Base-by-base conservation (phyloP, 2,797 vertebrate genomes). In the Pangasius macronema region DNA sequence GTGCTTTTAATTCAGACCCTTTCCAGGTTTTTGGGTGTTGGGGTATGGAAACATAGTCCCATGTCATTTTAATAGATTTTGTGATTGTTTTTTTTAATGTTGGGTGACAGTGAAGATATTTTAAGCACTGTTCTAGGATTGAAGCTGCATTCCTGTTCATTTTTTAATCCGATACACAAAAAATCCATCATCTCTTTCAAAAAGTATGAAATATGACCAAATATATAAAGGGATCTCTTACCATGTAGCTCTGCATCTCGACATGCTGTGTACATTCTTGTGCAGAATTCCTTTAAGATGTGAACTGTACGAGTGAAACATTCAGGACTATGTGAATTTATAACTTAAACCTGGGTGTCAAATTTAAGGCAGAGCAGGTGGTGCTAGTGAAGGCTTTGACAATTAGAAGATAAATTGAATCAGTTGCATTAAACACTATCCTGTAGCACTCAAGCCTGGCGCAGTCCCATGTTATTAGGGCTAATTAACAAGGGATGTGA, bases 51-150 rank as follows among this genome's bases (percentile, higher is more conserved):
- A 93, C 92, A 91, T 92, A 92, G 93, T 92, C 89, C 87, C 92
- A 88, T 94, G 92, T 94, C 1, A 27, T 81, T 81, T 39, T 57
- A 80, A 57, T 79, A 57, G 76, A 57, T 57, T 42, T 42, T 81
- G n/a, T 77, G 49, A 20, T 75, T 85, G 91, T 33, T 61, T 92
- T 36, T 81, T 90, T 88, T 91, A 6, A 82, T 85, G 93, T 92
- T 89, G 83, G 82, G 91, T 91, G 92, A 92, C 92, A 89, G 84
- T 91, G 88, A 92, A 89, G 39, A 88, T 88, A 89, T 82, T 81
- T 92, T 89, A 94, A 93, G 92, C 93, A 93, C 94, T 94, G 93
- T 94, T 86, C 3, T 67, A 36, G 91, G 90, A 92, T 93, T 90
- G 91, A 93, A 90, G 91, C 92, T 94, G 92, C 93, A 92, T 90